These are phyloP conservation scores for Cuculus canorus DNA, from an alignment of 2,797 vertebrate species.

Conservation along the genomic window DNA sequence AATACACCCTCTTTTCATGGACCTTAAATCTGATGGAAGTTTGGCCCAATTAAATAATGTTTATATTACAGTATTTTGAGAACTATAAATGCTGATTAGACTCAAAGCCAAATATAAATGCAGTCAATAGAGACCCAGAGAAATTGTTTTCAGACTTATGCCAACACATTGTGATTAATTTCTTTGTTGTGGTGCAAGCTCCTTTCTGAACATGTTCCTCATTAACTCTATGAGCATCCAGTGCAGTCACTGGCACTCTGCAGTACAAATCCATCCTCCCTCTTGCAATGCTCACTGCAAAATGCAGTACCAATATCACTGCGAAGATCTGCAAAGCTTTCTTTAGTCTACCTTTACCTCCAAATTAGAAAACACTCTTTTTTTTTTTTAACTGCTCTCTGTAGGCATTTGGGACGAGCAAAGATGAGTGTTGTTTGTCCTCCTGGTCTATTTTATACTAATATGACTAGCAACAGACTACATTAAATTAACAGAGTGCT, in stretches of 20 bases:
- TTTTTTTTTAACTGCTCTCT: neutral
- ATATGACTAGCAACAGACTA: neutral
- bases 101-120: neutral
- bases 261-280: neutral
- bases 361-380: neutral
- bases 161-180: slow-evolving; percentile 26
- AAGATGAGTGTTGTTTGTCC: neutral
- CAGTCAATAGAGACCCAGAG: neutral
- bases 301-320: neutral
- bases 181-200: slow-evolving; percentile 21
- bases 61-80: neutral
- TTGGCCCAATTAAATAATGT: neutral
- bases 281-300: neutral
- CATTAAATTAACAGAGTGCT: neutral
- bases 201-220: neutral
- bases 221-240: neutral
- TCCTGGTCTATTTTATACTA: neutral
- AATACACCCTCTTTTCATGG: neutral
- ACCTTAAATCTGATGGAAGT: neutral
- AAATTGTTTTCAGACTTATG: neutral
- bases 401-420: neutral
- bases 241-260: neutral
- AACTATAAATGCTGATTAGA: neutral
- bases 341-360: neutral
- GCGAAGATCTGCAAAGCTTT: neutral